Evolutionary conservation across 2,797 vertebrate genomes (phyloP), one percentile per base, ranked within the genome.

Genomic region (Coregonus ussuriensis): DNA sequence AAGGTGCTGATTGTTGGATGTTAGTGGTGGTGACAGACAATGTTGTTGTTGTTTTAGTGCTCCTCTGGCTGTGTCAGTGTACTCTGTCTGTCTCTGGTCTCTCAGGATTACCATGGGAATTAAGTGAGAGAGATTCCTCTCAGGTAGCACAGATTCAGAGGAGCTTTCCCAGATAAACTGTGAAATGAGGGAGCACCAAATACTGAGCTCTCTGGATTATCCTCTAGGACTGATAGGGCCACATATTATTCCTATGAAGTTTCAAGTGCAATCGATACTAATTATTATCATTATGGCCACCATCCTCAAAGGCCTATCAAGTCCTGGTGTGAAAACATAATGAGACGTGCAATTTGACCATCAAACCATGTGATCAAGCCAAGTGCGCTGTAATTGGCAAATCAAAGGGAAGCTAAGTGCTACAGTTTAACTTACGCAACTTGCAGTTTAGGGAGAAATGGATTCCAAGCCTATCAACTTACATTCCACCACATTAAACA

Each of bases 371-470:
- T 88, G 90, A 91, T 93, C 92, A 88, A 90, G 89, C 91, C 90
- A 92, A 93, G 86, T 90, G 89, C 89, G 88, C 82, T 87, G 85
- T 91, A 93, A 93, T 91, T 93, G 93, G 92, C 93, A 93, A 94
- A 94, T 95, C 93, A 94, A 95, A 94, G 93, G 90, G 86, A 93
- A 86, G 89, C 88, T 89, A 90, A 93, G 86, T 90, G 91, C 88
- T 91, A 88, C 89, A 88, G 91, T 88, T 77, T 91, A 82, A 93
- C 88, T 91, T 84, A 87, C 87, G 89, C 87, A 87, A 92, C 73
- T 75, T 33, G 14, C 41, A 78, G 69, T 80, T 68, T 80, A 67
- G 92, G 87, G 88, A 71, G 68, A 90, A 91, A 87, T 90, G 91
- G 88, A 89, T 93, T 93, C 89, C 90, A 91, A 94, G 90, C 89